Evolutionary conservation across 2,888 invertebrate genomes (phyloP), one percentile per base, ranked within the genome.

Genomic region (Serrognathus titanus): DNA sequence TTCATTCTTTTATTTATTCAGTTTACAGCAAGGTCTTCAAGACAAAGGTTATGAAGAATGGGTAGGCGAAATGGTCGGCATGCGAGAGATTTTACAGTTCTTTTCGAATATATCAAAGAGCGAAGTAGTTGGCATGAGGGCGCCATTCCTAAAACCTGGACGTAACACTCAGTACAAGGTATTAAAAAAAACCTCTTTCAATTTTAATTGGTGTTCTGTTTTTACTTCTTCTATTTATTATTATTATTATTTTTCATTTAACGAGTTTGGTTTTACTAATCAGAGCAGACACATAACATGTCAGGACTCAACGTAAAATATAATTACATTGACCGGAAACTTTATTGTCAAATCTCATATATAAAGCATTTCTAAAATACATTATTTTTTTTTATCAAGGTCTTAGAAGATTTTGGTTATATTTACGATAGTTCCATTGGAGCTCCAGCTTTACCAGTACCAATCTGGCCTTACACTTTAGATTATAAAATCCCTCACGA

Each of bases 391-490:
- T 31, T 36, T 47, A 10, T 70, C 45, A 69, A 91, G 89, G 92
- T 96, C 58, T 80, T 97, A 69, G 90, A 93, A 80, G 94, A 95
- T 76, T 94, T 93, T 74, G 92, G 91, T 6, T 94, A 90, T 77
- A 90, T 93, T 69, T 96, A 94, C 76, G 95, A 96, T 77, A 94
- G 94, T 72, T 94, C 94, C 2, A 85, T 95, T 67, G 91, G 93
- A 55, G 90, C 90, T 51, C 93, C 94, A 0, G 90, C 93, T 8
- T 75, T 85, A 8, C 82, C 86, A 51, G 82, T 89, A 12, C 94
- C 94, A 9, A 85, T 92, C 52, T 96, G 96, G 96, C 97, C 96
- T 0, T 96, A 96, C 79, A 96, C 96, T 0, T 81, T 97, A 43
- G 95, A 96, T 77, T 94, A 89, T 79, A 92, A 92, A 80, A 92